These are phyloP conservation scores for Mactromeris polynyma DNA, from an alignment of 2,888 invertebrate genomes.

Conservation along the genomic window DNA sequence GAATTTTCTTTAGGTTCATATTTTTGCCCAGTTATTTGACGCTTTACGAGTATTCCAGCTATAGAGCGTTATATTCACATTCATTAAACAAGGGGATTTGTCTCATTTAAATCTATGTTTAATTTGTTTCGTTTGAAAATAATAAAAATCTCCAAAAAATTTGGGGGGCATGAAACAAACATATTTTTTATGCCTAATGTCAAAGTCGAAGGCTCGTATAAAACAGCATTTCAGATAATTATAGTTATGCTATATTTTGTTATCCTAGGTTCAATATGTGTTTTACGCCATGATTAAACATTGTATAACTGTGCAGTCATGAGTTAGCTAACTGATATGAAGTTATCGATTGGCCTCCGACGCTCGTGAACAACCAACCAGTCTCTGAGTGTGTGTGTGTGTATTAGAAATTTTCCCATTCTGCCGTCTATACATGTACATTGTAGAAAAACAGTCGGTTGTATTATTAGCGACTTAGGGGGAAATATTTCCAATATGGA, in stretches of 20 bases:
- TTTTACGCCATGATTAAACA: not conserved
- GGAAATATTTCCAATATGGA: not conserved
- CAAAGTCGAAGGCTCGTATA: not conserved
- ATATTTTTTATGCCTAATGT: too few relatives aligned
- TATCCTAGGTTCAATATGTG: conserved; percentile 11
- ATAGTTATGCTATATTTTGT: too few relatives aligned
- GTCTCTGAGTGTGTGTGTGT: not conserved
- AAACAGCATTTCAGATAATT: not conserved
- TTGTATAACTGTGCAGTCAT: not conserved
- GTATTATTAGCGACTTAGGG: not conserved
- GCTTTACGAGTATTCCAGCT: too few relatives aligned
- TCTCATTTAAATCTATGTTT: too few relatives aligned
- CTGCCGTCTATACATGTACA: not conserved
- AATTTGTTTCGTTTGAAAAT: too few relatives aligned
- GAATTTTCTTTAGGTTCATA: too few relatives aligned
- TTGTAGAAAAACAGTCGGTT: not conserved
- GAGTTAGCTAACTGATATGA: conserved; percentile 1
- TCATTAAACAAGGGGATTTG: too few relatives aligned
- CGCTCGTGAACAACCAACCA: not conserved
- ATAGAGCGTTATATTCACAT: too few relatives aligned
- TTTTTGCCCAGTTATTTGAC: too few relatives aligned
- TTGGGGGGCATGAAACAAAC: too few relatives aligned
- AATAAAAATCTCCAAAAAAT: too few relatives aligned
- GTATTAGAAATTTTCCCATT: not conserved
- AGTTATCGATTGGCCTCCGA: not conserved